phyloP scores from a whole-genome alignment of 2,888 invertebrate genomes.

The Trypoxylon attenuatum region DNA sequence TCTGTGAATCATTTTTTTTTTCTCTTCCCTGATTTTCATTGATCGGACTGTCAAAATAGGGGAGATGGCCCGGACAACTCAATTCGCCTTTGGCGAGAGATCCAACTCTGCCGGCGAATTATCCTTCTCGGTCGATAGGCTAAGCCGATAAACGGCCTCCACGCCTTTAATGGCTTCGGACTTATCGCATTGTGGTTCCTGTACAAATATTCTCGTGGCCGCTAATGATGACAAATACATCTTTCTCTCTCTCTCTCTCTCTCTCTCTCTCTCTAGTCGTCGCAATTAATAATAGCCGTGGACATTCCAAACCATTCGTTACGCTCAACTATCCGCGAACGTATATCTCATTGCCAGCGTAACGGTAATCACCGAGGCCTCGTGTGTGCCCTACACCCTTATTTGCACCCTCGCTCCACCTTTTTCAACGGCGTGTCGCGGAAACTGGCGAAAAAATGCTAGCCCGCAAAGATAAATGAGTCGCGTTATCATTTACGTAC shows the following conservation, averaged over 20 bases:
- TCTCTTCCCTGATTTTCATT: too few species aligned
- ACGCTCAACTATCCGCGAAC: slow-evolving; percentile 44
- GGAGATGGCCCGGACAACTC: too few species aligned
- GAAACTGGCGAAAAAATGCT: slow-evolving; percentile 1
- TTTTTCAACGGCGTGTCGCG: slow-evolving; percentile 13
- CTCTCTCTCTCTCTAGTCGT: slow-evolving; percentile 34
- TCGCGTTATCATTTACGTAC: slow-evolving; percentile 3
- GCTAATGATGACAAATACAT: slow-evolving; percentile 57
- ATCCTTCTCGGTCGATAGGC: background rate
- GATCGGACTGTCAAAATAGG: too few species aligned
- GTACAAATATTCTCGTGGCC: slow-evolving; percentile 35
- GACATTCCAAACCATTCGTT: slow-evolving; percentile 49
- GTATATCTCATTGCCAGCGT: slow-evolving; percentile 51
- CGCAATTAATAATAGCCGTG: slow-evolving; percentile 49
- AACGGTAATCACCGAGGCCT: slow-evolving; percentile 41
- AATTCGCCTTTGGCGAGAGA: too few species aligned
- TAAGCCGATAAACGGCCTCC: slow-evolving; percentile 25
- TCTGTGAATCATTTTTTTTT: too few species aligned
- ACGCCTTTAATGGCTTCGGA: slow-evolving; percentile 28
- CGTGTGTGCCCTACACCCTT: slow-evolving; percentile 14
- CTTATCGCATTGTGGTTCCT: slow-evolving; percentile 32
- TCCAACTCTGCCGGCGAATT: too few species aligned
- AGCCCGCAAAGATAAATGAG: slow-evolving; percentile 13
- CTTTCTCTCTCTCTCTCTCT: too few species aligned
- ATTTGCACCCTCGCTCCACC: slow-evolving; percentile 20